Evolutionary conservation across 37 sponge, comb jelly and placozoan genomes (phyloP).

Genomic region (Haliclona indistincta): DNA sequence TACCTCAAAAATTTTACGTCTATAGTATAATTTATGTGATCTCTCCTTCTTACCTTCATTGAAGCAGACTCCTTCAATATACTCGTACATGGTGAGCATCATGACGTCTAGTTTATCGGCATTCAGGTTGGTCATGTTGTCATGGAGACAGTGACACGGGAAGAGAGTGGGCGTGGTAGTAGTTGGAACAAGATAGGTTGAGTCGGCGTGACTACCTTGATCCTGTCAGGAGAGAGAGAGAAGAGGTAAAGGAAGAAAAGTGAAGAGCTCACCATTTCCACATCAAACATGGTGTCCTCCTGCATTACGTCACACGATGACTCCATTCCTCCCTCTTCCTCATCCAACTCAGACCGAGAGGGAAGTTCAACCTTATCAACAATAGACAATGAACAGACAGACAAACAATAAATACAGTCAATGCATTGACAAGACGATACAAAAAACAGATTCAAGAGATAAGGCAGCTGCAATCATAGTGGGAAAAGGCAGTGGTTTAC

Average conservation of each 20-base stretch:
- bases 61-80: slow-evolving; percentile 30
- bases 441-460: too few relatives aligned
- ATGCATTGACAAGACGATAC: too few relatives aligned
- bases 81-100: slow-evolving; percentile 49
- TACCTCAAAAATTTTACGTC: background rate
- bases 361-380: slow-evolving; percentile 33
- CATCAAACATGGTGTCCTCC: slow-evolving; percentile 26
- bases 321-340: background rate
- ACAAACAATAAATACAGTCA: too few relatives aligned
- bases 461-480: too few relatives aligned
- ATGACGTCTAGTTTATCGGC: slow-evolving; percentile 75
- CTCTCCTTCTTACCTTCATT: slow-evolving; percentile 26
- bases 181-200: background rate
- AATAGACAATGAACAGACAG: background rate
- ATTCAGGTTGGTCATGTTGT: slow-evolving; percentile 46
- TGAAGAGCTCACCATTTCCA: slow-evolving; percentile 5
- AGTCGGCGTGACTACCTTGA: background rate
- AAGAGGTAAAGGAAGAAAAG: background rate
- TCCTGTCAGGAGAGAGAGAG: background rate
- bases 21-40: background rate
- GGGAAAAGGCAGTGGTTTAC: too few relatives aligned
- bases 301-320: background rate
- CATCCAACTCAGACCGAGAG: slow-evolving; percentile 9
- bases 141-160: slow-evolving; percentile 3
- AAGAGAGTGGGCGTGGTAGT: background rate